Evolutionary conservation across 92 coral and sea anemone genomes (phyloP).

Genomic region (Umimayanthus chanpuru): DNA sequence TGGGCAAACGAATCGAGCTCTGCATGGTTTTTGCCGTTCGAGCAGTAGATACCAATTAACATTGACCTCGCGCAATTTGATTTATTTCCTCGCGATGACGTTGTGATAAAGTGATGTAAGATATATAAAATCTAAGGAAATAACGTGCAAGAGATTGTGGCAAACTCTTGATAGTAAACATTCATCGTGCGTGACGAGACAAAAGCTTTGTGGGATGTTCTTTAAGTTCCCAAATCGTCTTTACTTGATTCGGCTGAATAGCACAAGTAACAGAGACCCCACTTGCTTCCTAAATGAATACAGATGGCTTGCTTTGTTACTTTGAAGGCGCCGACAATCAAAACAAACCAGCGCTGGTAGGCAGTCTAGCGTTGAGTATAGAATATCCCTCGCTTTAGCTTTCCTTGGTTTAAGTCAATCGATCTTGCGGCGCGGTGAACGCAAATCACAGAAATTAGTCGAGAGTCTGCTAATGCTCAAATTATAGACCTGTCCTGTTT

Average conservation of each 20-base stretch:
- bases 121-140: background rate
- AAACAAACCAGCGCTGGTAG: slow-evolving; percentile 21
- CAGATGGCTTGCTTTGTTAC: slow-evolving; percentile 33
- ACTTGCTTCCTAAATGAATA: slow-evolving; percentile 39
- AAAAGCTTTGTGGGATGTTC: background rate
- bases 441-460: background rate
- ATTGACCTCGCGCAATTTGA: background rate
- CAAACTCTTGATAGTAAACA: background rate
- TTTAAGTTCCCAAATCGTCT: background rate
- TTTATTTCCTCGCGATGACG: slow-evolving; percentile 5
- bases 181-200: background rate
- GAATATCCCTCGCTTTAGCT: slow-evolving; percentile 3
- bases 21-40: background rate
- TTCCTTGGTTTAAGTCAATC: background rate
- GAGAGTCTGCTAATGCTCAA: background rate
- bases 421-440: background rate
- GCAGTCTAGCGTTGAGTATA: background rate
- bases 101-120: background rate
- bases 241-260: background rate
- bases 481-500: background rate
- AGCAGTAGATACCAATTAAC: background rate
- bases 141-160: background rate
- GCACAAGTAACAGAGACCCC: slow-evolving; percentile 15
- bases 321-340: slow-evolving; percentile 43
- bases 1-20: background rate